Percentiles rank a stretch among this genome's conserved stretches.
These are phyloP conservation scores for Slavum lentiscoides DNA, from an alignment of 2,888 invertebrate genomes.

Conservation along the genomic window DNA sequence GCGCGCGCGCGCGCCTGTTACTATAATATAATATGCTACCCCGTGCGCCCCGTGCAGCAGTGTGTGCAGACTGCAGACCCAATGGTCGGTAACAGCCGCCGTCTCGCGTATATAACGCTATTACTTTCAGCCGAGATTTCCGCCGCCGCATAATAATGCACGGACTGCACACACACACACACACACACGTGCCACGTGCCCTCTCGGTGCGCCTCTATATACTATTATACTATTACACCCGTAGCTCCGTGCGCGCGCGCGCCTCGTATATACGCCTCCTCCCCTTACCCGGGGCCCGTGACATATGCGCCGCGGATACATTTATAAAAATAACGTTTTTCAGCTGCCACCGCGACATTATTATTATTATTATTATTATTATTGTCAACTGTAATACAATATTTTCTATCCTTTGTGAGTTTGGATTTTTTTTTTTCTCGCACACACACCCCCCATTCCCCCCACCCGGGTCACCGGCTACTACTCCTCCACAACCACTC, in stretches of 20 bases:
- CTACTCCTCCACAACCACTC: too few relatives aligned
- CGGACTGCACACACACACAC: too few relatives aligned
- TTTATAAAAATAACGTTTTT: slow-evolving; percentile 52
- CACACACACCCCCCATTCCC: neutral
- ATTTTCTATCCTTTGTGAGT: slow-evolving; percentile 44
- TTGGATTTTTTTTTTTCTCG: slow-evolving; percentile 7
- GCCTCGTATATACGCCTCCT: too few relatives aligned
- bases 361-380: neutral
- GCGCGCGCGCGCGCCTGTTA: neutral
- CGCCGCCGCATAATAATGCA: slow-evolving; percentile 4
- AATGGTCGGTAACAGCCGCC: neutral
- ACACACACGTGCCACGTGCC: slow-evolving; percentile 41
- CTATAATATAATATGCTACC: neutral
- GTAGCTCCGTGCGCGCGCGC: too few relatives aligned
- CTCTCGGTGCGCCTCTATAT: neutral
- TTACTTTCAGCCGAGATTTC: slow-evolving; percentile 44
- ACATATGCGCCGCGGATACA: slow-evolving; percentile 48
- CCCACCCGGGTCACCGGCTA: too few relatives aligned
- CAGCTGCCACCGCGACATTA: slow-evolving; percentile 37
- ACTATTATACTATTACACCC: too few relatives aligned
- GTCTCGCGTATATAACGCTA: neutral
- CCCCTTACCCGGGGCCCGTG: slow-evolving; percentile 20
- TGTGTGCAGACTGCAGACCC: neutral
- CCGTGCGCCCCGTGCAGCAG: neutral
- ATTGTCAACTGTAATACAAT: slow-evolving; percentile 53